A percentile compares a stretch with the other conserved stretches of the same genome.
Evolutionary conservation across 2,113 vertebrate species (phyloP).

Genomic region (Aspiorhynchus laticeps): DNA sequence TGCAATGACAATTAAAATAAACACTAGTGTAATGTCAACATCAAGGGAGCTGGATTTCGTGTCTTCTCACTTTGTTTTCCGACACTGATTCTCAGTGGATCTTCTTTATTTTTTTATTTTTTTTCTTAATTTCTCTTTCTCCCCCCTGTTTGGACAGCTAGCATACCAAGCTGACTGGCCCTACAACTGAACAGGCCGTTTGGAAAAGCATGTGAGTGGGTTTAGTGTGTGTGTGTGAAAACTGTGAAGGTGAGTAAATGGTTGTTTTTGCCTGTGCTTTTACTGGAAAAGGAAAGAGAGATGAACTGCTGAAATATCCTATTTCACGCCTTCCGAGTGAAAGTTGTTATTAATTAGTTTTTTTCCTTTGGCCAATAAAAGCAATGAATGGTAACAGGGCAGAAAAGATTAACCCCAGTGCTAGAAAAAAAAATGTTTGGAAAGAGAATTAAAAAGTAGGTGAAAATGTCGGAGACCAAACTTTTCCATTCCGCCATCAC

Average conservation of each 20-base stretch:
- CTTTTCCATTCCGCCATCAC: conserved; percentile 72
- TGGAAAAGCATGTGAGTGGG: conserved; percentile 62
- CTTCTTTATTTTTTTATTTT: conserved; percentile 56
- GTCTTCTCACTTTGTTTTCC: conserved; percentile 59
- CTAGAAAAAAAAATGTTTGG: conserved; percentile 64
- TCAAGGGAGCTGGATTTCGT: conserved; percentile 50
- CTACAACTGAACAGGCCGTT: conserved; percentile 63
- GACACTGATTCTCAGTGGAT: conserved; percentile 57
- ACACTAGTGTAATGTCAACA: conserved; percentile 49
- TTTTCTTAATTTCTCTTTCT: conserved; percentile 53
- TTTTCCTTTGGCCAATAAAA: conserved; percentile 49
- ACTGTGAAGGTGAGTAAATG: conserved; percentile 58
- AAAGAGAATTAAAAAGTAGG: conserved; percentile 57
- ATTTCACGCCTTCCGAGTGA: conserved; percentile 46
- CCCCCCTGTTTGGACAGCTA: conserved; percentile 69
- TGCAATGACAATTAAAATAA: conserved; percentile 60
- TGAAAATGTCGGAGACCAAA: conserved; percentile 63
- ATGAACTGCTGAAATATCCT: conserved; percentile 44
- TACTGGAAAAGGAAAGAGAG: conserved; percentile 52
- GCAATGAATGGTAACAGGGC: conserved; percentile 62
- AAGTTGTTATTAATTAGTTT: conserved; percentile 30
- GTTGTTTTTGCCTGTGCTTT: conserved; percentile 60
- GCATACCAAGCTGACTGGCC: conserved; percentile 55
- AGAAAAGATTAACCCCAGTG: conserved; percentile 58
- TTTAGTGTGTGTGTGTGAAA: conserved; percentile 56